phyloP scores from a whole-genome alignment of 1,140 invertebrate genomes.

The Polypedilum vanderplanki region DNA sequence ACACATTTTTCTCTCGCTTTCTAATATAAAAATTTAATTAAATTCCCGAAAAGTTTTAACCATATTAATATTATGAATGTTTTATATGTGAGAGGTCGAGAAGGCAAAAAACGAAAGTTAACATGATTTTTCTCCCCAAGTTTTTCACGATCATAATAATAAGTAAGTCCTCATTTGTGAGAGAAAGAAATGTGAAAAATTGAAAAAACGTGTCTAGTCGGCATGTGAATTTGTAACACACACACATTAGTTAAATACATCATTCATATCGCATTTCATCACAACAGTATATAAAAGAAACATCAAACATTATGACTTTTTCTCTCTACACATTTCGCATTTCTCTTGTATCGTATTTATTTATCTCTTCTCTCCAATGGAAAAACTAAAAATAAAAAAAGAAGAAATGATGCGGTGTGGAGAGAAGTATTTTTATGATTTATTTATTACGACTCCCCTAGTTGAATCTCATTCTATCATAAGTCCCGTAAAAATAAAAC shows the following conservation, averaged over 20 bases:
- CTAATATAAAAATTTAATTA: no score
- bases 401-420: neutral
- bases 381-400: neutral
- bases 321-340: neutral
- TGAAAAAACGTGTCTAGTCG: conserved; percentile 17
- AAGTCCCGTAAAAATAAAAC: neutral
- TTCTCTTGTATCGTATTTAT: neutral
- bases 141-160: neutral
- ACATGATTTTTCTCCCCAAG: neutral
- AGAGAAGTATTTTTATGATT: conserved; percentile 8
- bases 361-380: neutral
- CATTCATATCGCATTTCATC: conserved; percentile 13
- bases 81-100: neutral
- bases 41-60: no score
- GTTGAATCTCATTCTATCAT: neutral
- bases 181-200: conserved; percentile 2
- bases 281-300: conserved; percentile 10
- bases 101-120: neutral
- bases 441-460: conserved; percentile 12
- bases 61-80: no score
- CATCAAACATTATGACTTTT: conserved; percentile 13
- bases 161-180: neutral
- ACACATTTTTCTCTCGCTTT: no score
- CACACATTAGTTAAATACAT: conserved; percentile 19
- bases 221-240: conserved; percentile 11